These are phyloP conservation scores for Scolopax mira DNA, from an alignment of 2,113 vertebrate genomes.

Conservation along the genomic window DNA sequence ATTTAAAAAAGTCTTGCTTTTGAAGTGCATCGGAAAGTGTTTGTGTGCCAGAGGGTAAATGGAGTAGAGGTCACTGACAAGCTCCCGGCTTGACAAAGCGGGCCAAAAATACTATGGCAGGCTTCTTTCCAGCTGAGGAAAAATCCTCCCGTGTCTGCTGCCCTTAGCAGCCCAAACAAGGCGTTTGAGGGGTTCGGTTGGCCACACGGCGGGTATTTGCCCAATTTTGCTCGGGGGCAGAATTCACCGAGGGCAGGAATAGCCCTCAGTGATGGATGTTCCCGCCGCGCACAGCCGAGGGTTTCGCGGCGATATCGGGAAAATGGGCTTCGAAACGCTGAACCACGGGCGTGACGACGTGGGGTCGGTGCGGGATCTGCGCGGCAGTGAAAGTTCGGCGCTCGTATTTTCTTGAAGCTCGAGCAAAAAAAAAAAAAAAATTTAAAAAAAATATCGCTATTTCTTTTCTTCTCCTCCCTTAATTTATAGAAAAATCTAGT, in stretches of 20 bases:
- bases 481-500: background rate
- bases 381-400: background rate
- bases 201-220: background rate
- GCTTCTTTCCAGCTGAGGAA: slow-evolving; percentile 41
- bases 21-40: slow-evolving; percentile 46
- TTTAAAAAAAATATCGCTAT: background rate
- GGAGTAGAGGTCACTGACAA: slow-evolving; percentile 69
- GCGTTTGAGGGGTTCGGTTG: slow-evolving; percentile 23
- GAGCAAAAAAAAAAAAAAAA: background rate
- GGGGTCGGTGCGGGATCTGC: background rate
- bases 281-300: background rate
- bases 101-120: slow-evolving; percentile 41
- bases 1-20: background rate
- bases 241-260: background rate
- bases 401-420: background rate
- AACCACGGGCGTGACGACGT: background rate
- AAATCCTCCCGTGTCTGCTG: background rate
- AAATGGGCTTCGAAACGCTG: background rate
- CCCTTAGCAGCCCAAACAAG: slow-evolving; percentile 12
- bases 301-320: background rate
- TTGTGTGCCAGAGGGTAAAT: slow-evolving; percentile 62
- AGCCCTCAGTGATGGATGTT: background rate
- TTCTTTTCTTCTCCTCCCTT: background rate
- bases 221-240: background rate
- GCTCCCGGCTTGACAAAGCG: slow-evolving; percentile 52